These are phyloP conservation scores for Oceanodroma tethys DNA, from an alignment of 2,113 vertebrate species.

Conservation along the genomic window DNA sequence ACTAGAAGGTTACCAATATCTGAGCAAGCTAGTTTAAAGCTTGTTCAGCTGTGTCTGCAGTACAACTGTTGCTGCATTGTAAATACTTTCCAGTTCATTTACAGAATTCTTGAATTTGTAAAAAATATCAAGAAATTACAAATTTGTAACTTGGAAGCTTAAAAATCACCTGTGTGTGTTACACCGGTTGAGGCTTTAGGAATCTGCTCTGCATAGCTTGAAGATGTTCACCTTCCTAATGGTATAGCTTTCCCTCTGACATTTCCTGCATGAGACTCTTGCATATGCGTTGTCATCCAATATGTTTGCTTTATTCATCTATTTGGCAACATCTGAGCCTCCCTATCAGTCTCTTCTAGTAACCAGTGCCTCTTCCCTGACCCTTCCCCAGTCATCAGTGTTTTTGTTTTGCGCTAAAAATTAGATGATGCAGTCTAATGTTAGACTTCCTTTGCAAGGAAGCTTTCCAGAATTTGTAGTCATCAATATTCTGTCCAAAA, in stretches of 20 bases:
- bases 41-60: neutral
- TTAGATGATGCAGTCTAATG: neutral
- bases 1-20: neutral
- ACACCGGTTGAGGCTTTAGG: neutral
- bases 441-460: neutral
- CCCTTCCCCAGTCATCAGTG: neutral
- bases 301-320: neutral
- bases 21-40: neutral
- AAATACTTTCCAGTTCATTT: neutral
- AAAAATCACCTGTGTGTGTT: neutral
- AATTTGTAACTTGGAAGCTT: neutral
- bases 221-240: neutral
- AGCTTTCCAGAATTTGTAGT: neutral
- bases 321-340: neutral
- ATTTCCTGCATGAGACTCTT: neutral
- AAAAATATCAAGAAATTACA: neutral
- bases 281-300: neutral
- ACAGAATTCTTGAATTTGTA: neutral
- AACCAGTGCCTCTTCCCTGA: neutral
- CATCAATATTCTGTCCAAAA: neutral
- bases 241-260: neutral
- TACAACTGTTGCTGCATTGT: neutral
- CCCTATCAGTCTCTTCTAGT: neutral
- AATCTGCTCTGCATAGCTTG: neutral
- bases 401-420: neutral